Evolutionary conservation across 2,888 invertebrate species (phyloP), one percentile per base, ranked within the genome.

Genomic region (Drosophila subsilvestris): DNA sequence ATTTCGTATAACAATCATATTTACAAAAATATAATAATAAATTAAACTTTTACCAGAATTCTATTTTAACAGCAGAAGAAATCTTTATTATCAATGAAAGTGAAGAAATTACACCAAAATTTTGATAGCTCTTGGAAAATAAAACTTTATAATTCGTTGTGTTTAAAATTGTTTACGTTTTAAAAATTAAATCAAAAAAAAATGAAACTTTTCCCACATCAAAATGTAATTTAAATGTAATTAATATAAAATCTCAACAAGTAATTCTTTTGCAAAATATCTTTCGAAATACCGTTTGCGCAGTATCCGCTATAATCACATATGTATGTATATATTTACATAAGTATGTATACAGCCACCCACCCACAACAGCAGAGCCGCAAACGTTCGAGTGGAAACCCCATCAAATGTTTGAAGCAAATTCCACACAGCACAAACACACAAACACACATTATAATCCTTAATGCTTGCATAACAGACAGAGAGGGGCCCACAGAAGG

Each of bases 221-320:
- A 14, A 14, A 48, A 14, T 8, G 14, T 22, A 7, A 8, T 48
- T n/a, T 22, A n/a, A 32, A 32, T 12, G 32, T n/a, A 48, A 25
- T 48, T 48, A 25, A n/a, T n/a, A 53, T 37, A 42, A 17, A 18
- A 53, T 37, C 42, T 37, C 17, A 25, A 18, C 22, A 14, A 43
- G 14, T 37, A 54, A 18, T 32, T 32, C 7, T 32, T 32, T 14
- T 20, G 29, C 9, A 61, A 55, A 60, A 58, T 56, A 56, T 12
- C 75, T 73, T 63, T 75, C 70, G 67, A 76, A 81, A 80, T 67
- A 60, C 63, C 66, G 60, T 37, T 37, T 27, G 22, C 7, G 37
- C 70, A 65, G 55, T 45, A 55, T 29, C 65, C 60, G 62, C 47
- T 43, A 27, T 61, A 20, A 69, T n/a, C 53, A 43, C 58, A 51